phyloP scores from a whole-genome alignment of 23 tunicate genomes.

The Styela plicata region DNA sequence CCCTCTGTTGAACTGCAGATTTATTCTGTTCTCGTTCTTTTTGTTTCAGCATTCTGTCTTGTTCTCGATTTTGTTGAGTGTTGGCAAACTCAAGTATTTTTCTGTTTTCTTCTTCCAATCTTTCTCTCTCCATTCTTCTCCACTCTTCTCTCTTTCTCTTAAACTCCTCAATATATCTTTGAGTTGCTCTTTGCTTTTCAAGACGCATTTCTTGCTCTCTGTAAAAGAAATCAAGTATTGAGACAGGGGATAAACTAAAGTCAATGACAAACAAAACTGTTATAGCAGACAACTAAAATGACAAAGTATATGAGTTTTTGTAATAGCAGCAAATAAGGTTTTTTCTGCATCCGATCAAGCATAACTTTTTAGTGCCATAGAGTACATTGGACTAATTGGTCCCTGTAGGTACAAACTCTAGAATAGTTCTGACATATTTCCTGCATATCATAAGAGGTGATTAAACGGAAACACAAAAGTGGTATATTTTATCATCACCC shows the following conservation, averaged over 20 bases:
- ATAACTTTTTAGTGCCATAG: too few species aligned
- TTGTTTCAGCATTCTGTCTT: conserved; percentile 77
- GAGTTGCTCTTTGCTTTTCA: conserved; percentile 81
- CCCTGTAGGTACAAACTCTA: too few species aligned
- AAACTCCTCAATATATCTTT: conserved; percentile 78
- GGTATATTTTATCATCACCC: too few species aligned
- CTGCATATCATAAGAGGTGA: too few species aligned
- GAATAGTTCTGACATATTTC: too few species aligned
- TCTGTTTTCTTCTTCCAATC: conserved; percentile 84
- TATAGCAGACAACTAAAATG: too few species aligned
- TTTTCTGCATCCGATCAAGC: neutral
- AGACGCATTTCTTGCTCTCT: conserved; percentile 69
- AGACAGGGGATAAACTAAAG: too few species aligned
- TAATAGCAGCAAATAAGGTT: too few species aligned
- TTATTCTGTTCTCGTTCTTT: conserved; percentile 81
- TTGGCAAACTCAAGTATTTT: conserved; percentile 75
- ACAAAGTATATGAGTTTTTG: too few species aligned
- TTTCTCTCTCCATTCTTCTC: conserved; percentile 70
- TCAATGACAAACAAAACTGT: too few species aligned
- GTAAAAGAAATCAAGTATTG: neutral
- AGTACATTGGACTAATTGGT: too few species aligned
- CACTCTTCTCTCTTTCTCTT: conserved; percentile 82
- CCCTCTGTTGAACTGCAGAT: conserved; percentile 61
- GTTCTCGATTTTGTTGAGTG: conserved; percentile 74
- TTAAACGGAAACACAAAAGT: too few species aligned